Evolutionary conservation across 2,113 vertebrate species (phyloP), one percentile per base, ranked within the genome.

Genomic region (Archilochus colubris): DNA sequence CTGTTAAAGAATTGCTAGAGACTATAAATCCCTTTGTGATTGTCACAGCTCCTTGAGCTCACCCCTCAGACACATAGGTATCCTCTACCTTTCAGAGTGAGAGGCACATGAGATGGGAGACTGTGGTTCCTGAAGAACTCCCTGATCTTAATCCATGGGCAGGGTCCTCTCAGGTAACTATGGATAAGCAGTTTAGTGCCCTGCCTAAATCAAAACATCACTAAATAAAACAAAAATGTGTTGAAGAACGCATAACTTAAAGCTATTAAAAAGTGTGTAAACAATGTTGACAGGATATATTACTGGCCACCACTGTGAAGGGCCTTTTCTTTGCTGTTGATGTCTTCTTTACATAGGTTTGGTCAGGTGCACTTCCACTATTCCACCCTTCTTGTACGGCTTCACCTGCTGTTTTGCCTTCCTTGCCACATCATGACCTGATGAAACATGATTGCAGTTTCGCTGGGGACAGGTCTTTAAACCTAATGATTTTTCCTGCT

Each of bases 21-120:
- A 40, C 3, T 74, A 16, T 50, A 40, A 48, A 53, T 7, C 9
- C 18, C 1, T 0, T 3, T 46, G n/a, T 62, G n/a, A 22, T 78
- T 74, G 57, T 91, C 3, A 22, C 5, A 13, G 27, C 18, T 74
- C 6, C 53, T 54, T 25, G 31, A 72, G 36, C 30, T 62, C 3
- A 16, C 4, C 1, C 1, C 2, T 53, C 53, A 18, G 5, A 58
- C 6, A 6, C 6, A 3, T 3, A 70, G 31, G 14, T 43, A 58
- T 57, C n/a, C 53, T 67, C 27, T 22, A 25, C 13, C 33, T 79
- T 27, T 28, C 19, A 28, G 27, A 27, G 8, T n/a, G 36, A 76
- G n/a, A n/a, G 22, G 28, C 8, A 38, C 8, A 7, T 15, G 13
- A 28, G 67, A 12, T 1, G 1, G 16, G 3, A 53, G 23, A 5